A percentile compares a stretch with the other conserved stretches of the same genome.
These are phyloP conservation scores for Leptopilina clavipes DNA, from an alignment of 1,140 invertebrate species.

Conservation along the genomic window DNA sequence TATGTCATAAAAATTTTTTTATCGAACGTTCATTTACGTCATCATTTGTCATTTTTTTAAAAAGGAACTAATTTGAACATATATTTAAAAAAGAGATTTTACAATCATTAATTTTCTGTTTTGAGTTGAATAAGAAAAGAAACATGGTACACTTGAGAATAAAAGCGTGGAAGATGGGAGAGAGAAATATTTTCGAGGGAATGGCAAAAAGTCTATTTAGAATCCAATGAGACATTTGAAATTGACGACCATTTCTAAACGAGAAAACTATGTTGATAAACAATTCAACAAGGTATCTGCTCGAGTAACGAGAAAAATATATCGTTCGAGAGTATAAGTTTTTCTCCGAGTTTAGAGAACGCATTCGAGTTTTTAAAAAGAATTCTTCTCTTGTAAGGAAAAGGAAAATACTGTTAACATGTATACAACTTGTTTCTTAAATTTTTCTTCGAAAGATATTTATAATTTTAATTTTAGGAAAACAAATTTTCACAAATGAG, in stretches of 20 bases:
- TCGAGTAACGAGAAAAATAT: too few species aligned
- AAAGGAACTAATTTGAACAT: background rate
- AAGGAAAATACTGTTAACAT: too few species aligned
- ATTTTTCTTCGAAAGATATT: too few species aligned
- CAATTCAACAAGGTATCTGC: background rate
- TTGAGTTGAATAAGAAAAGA: background rate
- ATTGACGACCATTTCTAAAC: slow-evolving; percentile 10
- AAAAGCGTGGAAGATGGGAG: background rate
- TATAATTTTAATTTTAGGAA: too few species aligned
- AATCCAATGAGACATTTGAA: slow-evolving; percentile 22
- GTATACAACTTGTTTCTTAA: too few species aligned
- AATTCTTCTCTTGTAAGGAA: too few species aligned
- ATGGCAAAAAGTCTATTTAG: slow-evolving; percentile 6
- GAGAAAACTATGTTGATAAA: slow-evolving; percentile 7
- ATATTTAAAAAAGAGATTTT: background rate
- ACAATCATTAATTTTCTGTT: background rate
- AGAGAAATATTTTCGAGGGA: background rate
- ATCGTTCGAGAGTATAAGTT: too few species aligned
- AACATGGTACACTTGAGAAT: background rate
- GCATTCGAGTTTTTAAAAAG: too few species aligned
- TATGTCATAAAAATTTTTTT: background rate
- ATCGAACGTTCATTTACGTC: background rate
- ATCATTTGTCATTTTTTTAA: background rate
- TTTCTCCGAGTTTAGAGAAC: too few species aligned
- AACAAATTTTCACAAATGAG: too few species aligned